These are phyloP conservation scores for Isoperla grammatica DNA, from an alignment of 2,888 invertebrate species.

Conservation along the genomic window DNA sequence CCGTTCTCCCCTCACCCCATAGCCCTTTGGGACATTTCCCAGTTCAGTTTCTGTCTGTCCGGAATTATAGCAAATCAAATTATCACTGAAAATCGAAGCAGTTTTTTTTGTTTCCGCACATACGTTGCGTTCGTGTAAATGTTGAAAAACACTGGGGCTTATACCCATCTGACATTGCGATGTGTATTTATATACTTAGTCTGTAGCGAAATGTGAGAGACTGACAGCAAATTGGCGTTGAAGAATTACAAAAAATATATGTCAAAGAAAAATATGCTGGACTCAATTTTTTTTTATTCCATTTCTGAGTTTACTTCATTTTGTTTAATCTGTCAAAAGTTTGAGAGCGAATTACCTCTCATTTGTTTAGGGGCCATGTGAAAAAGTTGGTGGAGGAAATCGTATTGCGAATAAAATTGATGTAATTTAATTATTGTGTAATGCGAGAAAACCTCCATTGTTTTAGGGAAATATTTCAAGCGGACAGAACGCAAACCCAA, in stretches of 20 bases:
- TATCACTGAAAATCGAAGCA: conserved; percentile 30
- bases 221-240: conserved; percentile 8
- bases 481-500: too few species aligned
- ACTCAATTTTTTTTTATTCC: too few species aligned
- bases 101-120: conserved; percentile 21
- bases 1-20: conserved; percentile 17
- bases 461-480: too few species aligned
- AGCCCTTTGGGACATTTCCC: conserved; percentile 13
- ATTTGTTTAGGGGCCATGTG: too few species aligned
- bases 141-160: conserved; percentile 11
- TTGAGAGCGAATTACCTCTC: too few species aligned
- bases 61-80: conserved; percentile 31
- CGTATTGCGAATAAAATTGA: too few species aligned
- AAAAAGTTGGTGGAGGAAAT: too few species aligned
- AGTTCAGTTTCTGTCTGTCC: conserved; percentile 22
- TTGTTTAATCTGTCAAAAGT: too few species aligned
- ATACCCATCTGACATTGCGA: not conserved
- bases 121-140: conserved; percentile 14
- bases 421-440: too few species aligned
- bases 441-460: too few species aligned
- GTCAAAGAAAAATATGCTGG: too few species aligned
- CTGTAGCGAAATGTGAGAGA: conserved; percentile 6
- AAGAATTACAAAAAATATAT: conserved; percentile 4
- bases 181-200: conserved; percentile 26
- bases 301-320: too few species aligned